These are phyloP conservation scores for Nanorana parkeri DNA, from an alignment of 2,113 vertebrate genomes.

Conservation along the genomic window DNA sequence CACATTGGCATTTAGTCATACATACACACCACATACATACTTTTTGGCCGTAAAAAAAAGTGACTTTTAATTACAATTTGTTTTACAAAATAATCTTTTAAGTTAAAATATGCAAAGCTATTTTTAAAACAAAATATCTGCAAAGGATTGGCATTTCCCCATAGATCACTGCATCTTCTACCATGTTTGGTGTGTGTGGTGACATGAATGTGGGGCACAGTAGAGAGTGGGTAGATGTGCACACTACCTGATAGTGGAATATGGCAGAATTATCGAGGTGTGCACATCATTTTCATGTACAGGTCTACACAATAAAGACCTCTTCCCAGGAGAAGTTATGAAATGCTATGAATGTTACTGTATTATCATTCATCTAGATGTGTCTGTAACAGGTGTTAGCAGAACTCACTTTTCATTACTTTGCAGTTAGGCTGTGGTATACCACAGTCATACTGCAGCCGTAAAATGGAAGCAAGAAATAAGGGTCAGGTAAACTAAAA, in stretches of 20 bases:
- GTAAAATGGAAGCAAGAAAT: background rate
- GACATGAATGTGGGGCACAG: background rate
- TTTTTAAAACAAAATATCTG: constrained; percentile 63
- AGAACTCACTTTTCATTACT: background rate
- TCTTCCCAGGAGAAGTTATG: background rate
- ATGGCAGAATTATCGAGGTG: background rate
- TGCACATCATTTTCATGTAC: background rate
- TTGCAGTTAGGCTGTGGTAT: background rate
- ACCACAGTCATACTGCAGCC: background rate
- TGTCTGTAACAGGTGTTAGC: background rate
- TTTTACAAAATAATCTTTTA: constrained; percentile 63
- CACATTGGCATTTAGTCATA: constrained; percentile 67
- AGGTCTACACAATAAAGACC: background rate
- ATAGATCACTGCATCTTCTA: constrained; percentile 51
- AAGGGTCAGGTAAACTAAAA: background rate
- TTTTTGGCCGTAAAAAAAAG: constrained; percentile 84
- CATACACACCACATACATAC: constrained; percentile 69
- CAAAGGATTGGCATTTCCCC: constrained; percentile 59
- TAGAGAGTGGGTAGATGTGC: background rate
- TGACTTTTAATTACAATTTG: constrained; percentile 65
- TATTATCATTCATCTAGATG: background rate
- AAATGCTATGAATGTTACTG: background rate
- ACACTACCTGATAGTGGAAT: background rate
- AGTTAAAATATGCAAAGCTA: constrained; percentile 66
- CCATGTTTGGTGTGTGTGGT: background rate